These are phyloP conservation scores for Drosophila murphyi DNA, from an alignment of 1,140 invertebrate genomes.

Conservation along the genomic window DNA sequence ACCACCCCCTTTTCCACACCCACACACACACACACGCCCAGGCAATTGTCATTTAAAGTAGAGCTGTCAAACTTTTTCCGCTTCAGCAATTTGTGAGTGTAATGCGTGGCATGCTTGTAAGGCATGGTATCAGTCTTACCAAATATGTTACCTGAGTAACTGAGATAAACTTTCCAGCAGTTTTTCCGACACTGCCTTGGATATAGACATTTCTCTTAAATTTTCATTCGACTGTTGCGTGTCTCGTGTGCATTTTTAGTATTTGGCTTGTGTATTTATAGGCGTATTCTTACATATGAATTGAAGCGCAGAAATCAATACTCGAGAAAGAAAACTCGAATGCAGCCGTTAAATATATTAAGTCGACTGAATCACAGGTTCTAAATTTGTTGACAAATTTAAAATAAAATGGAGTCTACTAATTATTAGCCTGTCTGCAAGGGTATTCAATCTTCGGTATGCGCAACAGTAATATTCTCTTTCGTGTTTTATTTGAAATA, in stretches of 20 bases:
- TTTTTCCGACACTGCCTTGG: neutral
- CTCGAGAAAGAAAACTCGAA: too few relatives aligned
- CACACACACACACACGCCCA: slow-evolving; percentile 46
- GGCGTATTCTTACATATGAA: neutral
- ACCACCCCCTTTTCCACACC: neutral
- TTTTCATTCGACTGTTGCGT: slow-evolving; percentile 1
- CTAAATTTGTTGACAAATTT: too few relatives aligned
- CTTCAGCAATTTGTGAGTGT: slow-evolving; percentile 37
- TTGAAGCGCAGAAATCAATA: neutral
- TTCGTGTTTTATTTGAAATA: neutral
- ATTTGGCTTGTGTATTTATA: slow-evolving; percentile 8
- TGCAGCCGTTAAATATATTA: too few relatives aligned
- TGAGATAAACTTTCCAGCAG: neutral
- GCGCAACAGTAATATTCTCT: too few relatives aligned
- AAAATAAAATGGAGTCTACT: too few relatives aligned
- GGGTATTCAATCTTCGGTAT: neutral
- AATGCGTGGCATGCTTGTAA: slow-evolving; percentile 23
- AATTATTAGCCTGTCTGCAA: neutral
- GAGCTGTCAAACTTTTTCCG: slow-evolving; percentile 50
- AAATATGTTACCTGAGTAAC: slow-evolving; percentile 27
- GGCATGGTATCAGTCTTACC: neutral
- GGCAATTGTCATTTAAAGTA: slow-evolving; percentile 70
- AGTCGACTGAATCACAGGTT: too few relatives aligned
- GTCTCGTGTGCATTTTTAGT: neutral
- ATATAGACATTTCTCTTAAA: slow-evolving; percentile 5